Evolutionary conservation across 2,113 vertebrate genomes (phyloP), one percentile per base, ranked within the genome.

Genomic region (Nipponia nippon): DNA sequence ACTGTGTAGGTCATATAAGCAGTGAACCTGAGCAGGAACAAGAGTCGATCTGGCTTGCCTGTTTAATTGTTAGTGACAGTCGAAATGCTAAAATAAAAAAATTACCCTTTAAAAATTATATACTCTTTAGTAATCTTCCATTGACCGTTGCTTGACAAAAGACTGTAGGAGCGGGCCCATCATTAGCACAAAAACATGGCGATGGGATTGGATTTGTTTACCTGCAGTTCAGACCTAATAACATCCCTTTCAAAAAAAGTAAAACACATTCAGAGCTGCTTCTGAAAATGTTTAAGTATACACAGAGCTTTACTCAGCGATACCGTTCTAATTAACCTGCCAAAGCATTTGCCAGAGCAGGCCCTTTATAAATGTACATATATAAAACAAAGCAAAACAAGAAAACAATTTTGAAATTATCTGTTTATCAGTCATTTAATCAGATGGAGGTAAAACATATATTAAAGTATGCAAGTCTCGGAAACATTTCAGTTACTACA

Each of bases 311-410:
- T 59, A 50, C 34, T 75, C 44, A 3, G 16, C 2, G 50, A 69
- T 77, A 55, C 53, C 2, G 3, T 58, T 82, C 67, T 73, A 82
- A 94, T 78, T 91, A 91, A 93, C 53, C 50, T 79, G 84, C n/a
- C 66, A 77, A 83, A 88, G 53, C 0, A 0, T 93, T 50, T 86
- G 62, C 67, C 86, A 69, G 53, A 83, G 65, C 29, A 77, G 62
- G 58, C 47, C 52, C 30, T 87, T 89, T 58, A 50, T 42, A 72
- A 89, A 87, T 32, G 16, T 32, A 50, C 29, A 62, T 42, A 79
- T 18, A 61, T 53, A 83, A 58, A 90, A 75, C 38, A 90, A 76
- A 83, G 44, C 36, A 88, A 94, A 96, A 65, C 63, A 96, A 95
- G 82, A 30, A 30, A 22, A 2, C 9, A 52, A 47, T 56, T 90